Base-by-base conservation (phyloP, 1,140 invertebrate species). In the Calliopsis andreniformis region DNA sequence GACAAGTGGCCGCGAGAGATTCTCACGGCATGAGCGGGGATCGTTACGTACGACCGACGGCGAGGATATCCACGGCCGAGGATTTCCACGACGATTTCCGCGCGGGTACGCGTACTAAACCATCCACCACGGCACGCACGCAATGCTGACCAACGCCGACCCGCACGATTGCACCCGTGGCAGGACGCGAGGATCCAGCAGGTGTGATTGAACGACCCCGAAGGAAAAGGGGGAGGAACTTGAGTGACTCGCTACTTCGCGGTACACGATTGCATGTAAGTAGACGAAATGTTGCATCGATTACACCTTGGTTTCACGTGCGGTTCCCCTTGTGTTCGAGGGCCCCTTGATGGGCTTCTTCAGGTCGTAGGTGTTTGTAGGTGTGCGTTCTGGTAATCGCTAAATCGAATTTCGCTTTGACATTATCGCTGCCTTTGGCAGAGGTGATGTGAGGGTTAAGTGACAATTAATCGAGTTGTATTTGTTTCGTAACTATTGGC, bases 1-100 rank as follows among this genome's bases (percentile, higher is more conserved):
- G 89, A 90, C 87, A 90, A 91, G 90, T 90, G 86, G 87, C 90
- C 88, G 89, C 89, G 87, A 90, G 89, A 92, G 91, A 91, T 92
- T 92, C 89, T 86, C 89, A 89, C 83, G 79, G 88, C 86, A 88
- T 88, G 90, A 91, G 87, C 87, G 82, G 89, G 87, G 90, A 91
- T 92, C 91, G 89, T 92, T 91, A 86, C 87, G 84, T 86, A 83
- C 78, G 78, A 86, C 79, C 82, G 78, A 83, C 73, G 76, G 72
- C 67, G 76, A 85, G 76, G 82, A 78, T 84, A 82, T 87, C 86
- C 86, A 87, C 86, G 87, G 79, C 81, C 78, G 78, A 82, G 85
- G 79, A 87, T 89, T 84, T 87, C 63, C 80, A 86, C 80, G 78
- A 83, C 84, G 75, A 80, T 78, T 80, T 85, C 73, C 79, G 83